These are phyloP conservation scores for Neomorphus geoffroyi DNA, from an alignment of 2,797 vertebrate genomes.

Conservation along the genomic window DNA sequence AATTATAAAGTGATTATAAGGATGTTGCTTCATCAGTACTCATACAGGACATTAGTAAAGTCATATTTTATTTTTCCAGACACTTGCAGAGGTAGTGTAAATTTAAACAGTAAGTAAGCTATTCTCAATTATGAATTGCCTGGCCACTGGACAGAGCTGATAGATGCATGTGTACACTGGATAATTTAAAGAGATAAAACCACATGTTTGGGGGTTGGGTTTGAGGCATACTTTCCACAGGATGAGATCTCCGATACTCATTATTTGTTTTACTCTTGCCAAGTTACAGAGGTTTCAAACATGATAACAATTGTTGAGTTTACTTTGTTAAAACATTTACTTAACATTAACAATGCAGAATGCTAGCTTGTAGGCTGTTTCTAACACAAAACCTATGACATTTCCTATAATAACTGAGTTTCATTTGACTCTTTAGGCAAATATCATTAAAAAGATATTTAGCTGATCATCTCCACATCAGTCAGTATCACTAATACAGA, in stretches of 20 bases:
- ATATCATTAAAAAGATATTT: not conserved
- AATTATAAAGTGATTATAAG: not conserved
- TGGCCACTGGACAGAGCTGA: not conserved
- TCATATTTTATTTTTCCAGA: not conserved
- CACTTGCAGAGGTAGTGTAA: not conserved
- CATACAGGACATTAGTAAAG: not conserved
- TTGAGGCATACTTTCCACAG: slow-evolving; percentile 50
- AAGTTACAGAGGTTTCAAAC: not conserved
- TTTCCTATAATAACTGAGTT: not conserved
- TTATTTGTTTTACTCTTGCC: slow-evolving; percentile 32
- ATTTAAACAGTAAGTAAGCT: not conserved
- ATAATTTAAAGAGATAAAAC: slow-evolving; percentile 40
- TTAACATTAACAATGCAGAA: not conserved
- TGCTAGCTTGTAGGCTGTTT: not conserved
- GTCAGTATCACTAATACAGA: not conserved
- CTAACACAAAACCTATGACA: not conserved
- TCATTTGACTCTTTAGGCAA: not conserved
- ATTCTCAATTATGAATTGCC: not conserved
- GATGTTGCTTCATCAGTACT: not conserved
- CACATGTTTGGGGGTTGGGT: not conserved
- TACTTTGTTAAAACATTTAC: slow-evolving; percentile 14
- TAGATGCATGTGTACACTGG: not conserved
- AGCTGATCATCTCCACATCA: not conserved
- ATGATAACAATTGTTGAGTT: not conserved
- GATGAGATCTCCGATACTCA: slow-evolving; percentile 36